These are phyloP conservation scores for Ditula angustiorana DNA, from an alignment of 2,888 invertebrate species.

Conservation along the genomic window DNA sequence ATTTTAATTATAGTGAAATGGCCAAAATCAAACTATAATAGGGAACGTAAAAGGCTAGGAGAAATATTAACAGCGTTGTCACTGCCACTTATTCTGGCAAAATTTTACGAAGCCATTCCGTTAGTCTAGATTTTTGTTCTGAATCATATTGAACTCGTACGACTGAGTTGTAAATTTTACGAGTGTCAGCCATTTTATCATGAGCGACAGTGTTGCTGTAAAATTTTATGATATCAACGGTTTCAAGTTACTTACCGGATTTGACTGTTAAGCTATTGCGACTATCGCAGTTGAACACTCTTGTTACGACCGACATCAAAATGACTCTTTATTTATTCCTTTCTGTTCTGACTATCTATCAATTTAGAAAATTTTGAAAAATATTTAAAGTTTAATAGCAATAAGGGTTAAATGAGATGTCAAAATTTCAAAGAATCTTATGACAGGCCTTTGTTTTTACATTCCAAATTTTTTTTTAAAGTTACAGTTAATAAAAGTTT, in stretches of 20 bases:
- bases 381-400: too few species aligned
- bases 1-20: too few species aligned
- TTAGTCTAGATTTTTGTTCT: conserved; percentile 4
- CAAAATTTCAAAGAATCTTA: too few species aligned
- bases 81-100: neutral
- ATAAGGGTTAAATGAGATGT: too few species aligned
- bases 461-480: too few species aligned
- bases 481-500: too few species aligned
- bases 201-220: conserved; percentile 30
- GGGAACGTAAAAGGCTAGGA: too few species aligned
- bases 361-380: too few species aligned
- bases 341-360: too few species aligned
- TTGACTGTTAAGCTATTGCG: conserved; percentile 15
- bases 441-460: too few species aligned
- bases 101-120: neutral
- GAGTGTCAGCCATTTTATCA: conserved; percentile 34
- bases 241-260: conserved; percentile 13
- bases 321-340: neutral
- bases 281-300: neutral
- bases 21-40: too few species aligned
- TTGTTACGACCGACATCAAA: neutral
- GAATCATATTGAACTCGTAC: neutral
- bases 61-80: too few species aligned
- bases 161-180: conserved; percentile 28
- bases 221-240: conserved; percentile 38